These are phyloP conservation scores for Rhopalosiphum maidis DNA, from an alignment of 1,140 invertebrate species.

Conservation along the genomic window DNA sequence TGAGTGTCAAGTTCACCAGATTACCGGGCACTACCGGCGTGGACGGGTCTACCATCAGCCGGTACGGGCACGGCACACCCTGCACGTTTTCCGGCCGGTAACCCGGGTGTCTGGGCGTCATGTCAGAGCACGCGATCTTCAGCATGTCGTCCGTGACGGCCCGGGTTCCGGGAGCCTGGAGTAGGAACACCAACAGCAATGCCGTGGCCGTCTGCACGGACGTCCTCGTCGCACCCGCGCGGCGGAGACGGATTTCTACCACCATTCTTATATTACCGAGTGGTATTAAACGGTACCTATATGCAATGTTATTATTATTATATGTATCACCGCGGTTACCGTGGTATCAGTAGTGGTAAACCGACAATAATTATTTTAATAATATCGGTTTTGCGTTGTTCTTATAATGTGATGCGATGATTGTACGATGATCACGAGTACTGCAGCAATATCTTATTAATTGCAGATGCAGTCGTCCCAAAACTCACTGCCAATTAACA, in stretches of 20 bases:
- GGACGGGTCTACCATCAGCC: background rate
- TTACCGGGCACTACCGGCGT: background rate
- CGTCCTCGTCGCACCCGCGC: background rate
- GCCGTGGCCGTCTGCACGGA: background rate
- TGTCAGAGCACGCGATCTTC: slow-evolving; percentile 39
- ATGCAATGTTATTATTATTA: background rate
- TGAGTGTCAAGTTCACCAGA: background rate
- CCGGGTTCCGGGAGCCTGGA: background rate
- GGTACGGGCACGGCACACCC: background rate
- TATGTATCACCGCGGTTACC: background rate
- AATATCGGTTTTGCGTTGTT: background rate
- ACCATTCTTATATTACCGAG: background rate
- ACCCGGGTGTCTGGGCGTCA: slow-evolving; percentile 21
- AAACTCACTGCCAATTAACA: too few species aligned
- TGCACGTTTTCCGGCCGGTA: background rate
- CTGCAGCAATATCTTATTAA: too few species aligned
- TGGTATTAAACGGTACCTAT: background rate
- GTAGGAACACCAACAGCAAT: background rate
- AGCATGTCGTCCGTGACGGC: background rate
- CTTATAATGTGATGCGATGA: background rate
- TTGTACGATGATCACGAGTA: too few species aligned
- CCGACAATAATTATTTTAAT: background rate
- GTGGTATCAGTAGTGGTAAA: background rate
- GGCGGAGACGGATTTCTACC: too few species aligned
- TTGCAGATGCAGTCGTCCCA: too few species aligned